Conservation (phyloP, 2,888 invertebrate genomes). For the Macrophya annulata region DNA sequence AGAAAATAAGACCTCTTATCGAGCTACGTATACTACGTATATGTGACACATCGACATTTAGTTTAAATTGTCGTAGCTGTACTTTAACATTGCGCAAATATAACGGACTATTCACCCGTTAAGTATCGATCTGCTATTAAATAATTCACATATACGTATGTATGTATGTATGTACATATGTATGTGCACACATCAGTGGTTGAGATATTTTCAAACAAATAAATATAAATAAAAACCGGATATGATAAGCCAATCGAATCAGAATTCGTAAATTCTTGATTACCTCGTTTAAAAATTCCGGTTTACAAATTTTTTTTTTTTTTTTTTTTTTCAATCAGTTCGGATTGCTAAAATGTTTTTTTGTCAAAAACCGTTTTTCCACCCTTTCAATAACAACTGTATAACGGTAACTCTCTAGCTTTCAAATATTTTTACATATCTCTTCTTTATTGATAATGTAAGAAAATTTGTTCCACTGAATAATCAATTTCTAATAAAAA, state of each 20-base stretch:
- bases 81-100: neutral
- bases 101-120: constrained; percentile 34
- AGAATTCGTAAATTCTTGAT: neutral
- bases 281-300: neutral
- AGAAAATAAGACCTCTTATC: neutral
- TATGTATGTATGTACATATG: no score
- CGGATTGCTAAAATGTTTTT: neutral
- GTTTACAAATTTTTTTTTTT: no score
- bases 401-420: neutral
- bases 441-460: neutral
- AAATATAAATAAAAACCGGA: neutral
- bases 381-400: neutral
- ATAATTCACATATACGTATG: no score
- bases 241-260: neutral
- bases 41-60: neutral
- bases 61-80: neutral
- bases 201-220: constrained; percentile 25
- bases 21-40: neutral
- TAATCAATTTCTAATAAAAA: neutral
- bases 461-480: neutral
- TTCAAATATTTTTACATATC: neutral
- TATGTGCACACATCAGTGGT: neutral
- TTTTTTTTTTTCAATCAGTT: neutral
- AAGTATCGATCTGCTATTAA: constrained; percentile 34
- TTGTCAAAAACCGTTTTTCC: neutral